A percentile compares a stretch with the other conserved stretches of the same genome.
These are phyloP conservation scores for Trachops cirrhosus DNA, from an alignment of 2,797 vertebrate species.

Conservation along the genomic window DNA sequence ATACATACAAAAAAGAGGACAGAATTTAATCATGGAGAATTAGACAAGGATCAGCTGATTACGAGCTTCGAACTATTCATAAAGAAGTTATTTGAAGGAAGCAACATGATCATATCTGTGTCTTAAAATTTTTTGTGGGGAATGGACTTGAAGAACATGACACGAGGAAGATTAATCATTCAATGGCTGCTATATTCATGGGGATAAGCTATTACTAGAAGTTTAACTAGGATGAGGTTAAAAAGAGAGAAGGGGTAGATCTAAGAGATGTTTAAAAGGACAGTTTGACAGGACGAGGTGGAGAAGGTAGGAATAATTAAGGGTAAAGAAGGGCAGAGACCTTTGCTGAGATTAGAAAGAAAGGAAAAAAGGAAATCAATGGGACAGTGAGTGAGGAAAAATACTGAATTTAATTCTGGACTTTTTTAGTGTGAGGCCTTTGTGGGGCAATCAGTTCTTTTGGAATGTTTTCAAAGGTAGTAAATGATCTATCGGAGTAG, in stretches of 20 bases:
- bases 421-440: background rate
- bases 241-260: background rate
- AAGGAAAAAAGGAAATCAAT: background rate
- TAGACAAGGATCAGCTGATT: background rate
- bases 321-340: background rate
- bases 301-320: background rate
- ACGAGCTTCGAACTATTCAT: background rate
- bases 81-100: slow-evolving; percentile 10
- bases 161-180: background rate
- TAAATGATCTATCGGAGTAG: background rate
- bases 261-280: background rate
- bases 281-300: background rate
- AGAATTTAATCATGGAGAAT: background rate
- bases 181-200: background rate
- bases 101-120: background rate
- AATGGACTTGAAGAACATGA: background rate
- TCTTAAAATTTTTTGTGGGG: background rate
- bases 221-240: background rate
- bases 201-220: background rate
- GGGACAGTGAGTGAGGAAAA: background rate
- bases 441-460: background rate
- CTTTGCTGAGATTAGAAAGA: slow-evolving; percentile 3
- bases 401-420: background rate
- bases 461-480: slow-evolving; percentile 36
- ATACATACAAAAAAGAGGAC: background rate